Evolutionary conservation across 2,888 invertebrate genomes (phyloP), one percentile per base, ranked within the genome.

Genomic region (Temnothorax ravouxi): DNA sequence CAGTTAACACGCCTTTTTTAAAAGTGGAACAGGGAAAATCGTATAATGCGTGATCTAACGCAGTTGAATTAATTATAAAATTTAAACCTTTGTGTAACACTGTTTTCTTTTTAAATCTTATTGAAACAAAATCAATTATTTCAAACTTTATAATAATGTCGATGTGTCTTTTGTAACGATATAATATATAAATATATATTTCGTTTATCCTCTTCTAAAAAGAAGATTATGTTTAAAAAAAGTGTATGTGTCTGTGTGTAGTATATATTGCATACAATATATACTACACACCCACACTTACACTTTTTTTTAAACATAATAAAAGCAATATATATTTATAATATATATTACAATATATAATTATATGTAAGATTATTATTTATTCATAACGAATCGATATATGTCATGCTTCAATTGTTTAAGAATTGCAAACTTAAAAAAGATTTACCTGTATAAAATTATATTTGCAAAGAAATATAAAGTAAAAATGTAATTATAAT

Each of bases 121-220:
- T 38, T 38, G 13, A 13, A 64, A 64, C n/a, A 5, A 64, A 67
- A 29, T 29, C 15, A 64, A 64, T 21, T 64, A 61, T 34, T 61
- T 61, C 34, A 61, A 41, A 2, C 1, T 13, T 41, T 15, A 18
- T 61, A 15, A 13, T 66, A 25, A 66, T 25, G 18, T 25, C 3
- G 9, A 9, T 25, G 18, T 15, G 9, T 1, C 5, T 34, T 13
- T 52, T 69, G 50, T 29, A 69, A 69, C 34, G 3, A 15, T 69
- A 13, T 34, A 29, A 66, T 66, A 6, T 44, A n/a, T 50, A 50
- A 18, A 18, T 6, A 50, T 50, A 18, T 50, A 18, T 18, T 47
- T 1, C 1, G 4, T 47, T 47, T 18, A 50, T n/a, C n/a, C n/a
- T n/a, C n/a, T n/a, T n/a, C n/a, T n/a, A n/a, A n/a, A n/a, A n/a